Evolutionary conservation across 1,140 invertebrate genomes (phyloP).

Genomic region (Bombus fervidus): DNA sequence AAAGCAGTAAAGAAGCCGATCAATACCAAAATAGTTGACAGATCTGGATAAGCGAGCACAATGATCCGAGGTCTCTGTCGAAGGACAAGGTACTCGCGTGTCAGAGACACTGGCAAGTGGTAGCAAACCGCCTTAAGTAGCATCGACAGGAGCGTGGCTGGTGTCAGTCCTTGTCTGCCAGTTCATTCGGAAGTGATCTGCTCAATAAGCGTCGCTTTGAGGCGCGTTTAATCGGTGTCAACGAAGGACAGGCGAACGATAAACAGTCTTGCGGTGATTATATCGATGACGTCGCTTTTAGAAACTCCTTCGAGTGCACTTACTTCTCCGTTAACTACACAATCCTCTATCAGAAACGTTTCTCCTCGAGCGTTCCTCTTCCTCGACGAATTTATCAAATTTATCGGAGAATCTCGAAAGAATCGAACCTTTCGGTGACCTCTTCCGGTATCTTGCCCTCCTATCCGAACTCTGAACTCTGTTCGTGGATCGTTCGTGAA

Average conservation of each 20-base stretch:
- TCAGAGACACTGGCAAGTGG: constrained; percentile 32
- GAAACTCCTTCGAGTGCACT: not conserved
- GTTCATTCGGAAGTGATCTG: constrained; percentile 39
- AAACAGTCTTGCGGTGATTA: constrained; percentile 22
- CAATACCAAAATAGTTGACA: too few species aligned
- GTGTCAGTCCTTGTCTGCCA: constrained; percentile 18
- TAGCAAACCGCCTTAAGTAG: not conserved
- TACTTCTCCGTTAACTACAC: too few species aligned
- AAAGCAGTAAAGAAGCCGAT: not conserved
- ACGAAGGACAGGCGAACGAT: constrained; percentile 40
- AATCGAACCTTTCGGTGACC: not conserved
- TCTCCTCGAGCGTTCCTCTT: not conserved
- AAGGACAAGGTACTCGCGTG: not conserved
- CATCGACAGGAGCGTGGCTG: constrained; percentile 12
- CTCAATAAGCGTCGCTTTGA: constrained; percentile 34
- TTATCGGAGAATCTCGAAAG: not conserved
- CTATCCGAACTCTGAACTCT: not conserved
- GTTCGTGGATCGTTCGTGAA: not conserved
- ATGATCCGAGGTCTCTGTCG: not conserved
- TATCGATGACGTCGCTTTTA: constrained; percentile 29
- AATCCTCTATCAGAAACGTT: not conserved
- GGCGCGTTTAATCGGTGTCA: constrained; percentile 50
- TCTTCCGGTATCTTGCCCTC: not conserved
- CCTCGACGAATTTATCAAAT: not conserved
- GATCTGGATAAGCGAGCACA: too few species aligned